Conservation (phyloP, 2,113 vertebrate species). For the Myocastor coypus region DNA sequence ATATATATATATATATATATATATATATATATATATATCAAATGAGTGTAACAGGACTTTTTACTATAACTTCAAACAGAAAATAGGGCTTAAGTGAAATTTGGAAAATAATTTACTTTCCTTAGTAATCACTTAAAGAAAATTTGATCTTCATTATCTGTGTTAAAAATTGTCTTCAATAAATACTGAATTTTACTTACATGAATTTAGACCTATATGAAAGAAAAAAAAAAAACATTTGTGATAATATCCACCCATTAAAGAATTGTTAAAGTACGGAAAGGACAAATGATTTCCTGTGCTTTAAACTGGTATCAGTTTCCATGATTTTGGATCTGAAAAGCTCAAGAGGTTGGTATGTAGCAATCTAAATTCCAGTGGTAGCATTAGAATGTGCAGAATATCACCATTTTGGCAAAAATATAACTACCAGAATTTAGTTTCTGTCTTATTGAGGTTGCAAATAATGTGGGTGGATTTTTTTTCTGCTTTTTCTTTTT, state of each 20-base stretch:
- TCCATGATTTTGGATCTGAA: background rate
- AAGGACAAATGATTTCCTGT: background rate
- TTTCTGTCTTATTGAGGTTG: background rate
- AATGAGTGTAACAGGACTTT: background rate
- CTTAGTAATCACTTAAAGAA: slow-evolving; percentile 30
- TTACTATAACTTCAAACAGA: background rate
- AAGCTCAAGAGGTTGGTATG: background rate
- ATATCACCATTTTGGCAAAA: background rate
- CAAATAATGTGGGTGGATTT: background rate
- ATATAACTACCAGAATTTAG: background rate
- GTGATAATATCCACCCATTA: background rate
- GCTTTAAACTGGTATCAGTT: background rate
- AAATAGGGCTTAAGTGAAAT: slow-evolving; percentile 50
- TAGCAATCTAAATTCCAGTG: background rate
- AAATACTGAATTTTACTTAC: slow-evolving; percentile 8
- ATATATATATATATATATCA: background rate
- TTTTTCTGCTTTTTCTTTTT: background rate
- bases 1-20: too few species aligned
- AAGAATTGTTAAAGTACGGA: background rate
- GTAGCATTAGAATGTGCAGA: background rate
- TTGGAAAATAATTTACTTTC: slow-evolving; percentile 44
- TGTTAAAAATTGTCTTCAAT: background rate
- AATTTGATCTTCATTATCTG: slow-evolving; percentile 51
- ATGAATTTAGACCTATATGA: slow-evolving; percentile 10
- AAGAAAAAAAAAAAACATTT: background rate